Evolutionary conservation across 1,140 invertebrate genomes (phyloP).

Genomic region (Maconellicoccus hirsutus): DNA sequence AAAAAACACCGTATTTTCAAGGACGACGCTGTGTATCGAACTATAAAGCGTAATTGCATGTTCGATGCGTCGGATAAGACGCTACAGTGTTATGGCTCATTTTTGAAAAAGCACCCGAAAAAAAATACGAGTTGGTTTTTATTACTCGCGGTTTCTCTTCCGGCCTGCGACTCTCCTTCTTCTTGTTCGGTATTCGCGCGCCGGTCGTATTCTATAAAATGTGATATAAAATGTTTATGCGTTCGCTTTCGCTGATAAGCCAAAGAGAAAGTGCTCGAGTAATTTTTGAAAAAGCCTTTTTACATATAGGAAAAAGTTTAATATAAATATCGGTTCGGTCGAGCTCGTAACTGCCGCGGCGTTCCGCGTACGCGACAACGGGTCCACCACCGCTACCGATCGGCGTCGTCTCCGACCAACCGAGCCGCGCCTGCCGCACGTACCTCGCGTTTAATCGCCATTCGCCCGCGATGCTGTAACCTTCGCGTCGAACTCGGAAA

Average conservation of each 20-base stretch:
- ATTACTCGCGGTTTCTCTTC: no score
- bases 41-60: neutral
- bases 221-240: neutral
- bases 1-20: neutral
- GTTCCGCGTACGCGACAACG: no score
- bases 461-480: no score
- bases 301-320: neutral
- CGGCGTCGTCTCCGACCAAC: no score
- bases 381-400: no score
- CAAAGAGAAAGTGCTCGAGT: neutral
- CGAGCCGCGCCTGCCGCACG: no score
- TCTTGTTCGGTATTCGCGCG: neutral
- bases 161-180: neutral
- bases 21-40: neutral
- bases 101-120: no score
- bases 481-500: no score
- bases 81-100: neutral
- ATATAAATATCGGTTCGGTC: neutral
- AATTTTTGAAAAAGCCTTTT: conserved; percentile 1
- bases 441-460: no score
- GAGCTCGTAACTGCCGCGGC: neutral
- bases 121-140: no score
- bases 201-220: neutral
- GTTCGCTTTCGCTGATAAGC: neutral
- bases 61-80: neutral